Conservation (phyloP, 2,888 invertebrate genomes). For the Cheilosia pagana region DNA sequence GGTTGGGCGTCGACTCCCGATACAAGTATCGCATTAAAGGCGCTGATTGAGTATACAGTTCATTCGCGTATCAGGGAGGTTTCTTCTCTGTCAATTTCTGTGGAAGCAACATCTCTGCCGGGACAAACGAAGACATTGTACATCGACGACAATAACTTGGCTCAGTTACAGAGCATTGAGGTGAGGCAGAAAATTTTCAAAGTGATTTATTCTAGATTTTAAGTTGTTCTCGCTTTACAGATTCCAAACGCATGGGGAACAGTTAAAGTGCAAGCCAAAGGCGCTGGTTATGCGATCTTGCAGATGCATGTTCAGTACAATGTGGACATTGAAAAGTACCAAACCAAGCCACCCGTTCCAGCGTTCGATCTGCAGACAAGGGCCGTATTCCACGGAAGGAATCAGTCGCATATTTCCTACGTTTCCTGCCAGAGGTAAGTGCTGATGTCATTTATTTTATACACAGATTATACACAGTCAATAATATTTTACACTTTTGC, state of each 20-base stretch:
- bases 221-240: slow-evolving; percentile 82
- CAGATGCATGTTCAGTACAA: slow-evolving; percentile 97
- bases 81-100: slow-evolving; percentile 89
- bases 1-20: slow-evolving; percentile 96
- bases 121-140: slow-evolving; percentile 87
- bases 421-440: slow-evolving; percentile 92
- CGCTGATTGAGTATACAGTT: slow-evolving; percentile 94
- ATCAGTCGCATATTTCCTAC: slow-evolving; percentile 96
- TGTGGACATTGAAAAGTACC: slow-evolving; percentile 92
- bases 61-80: slow-evolving; percentile 94
- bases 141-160: slow-evolving; percentile 91
- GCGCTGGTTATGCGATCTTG: slow-evolving; percentile 96
- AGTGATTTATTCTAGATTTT: neutral
- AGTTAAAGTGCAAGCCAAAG: slow-evolving; percentile 95
- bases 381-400: slow-evolving; percentile 92
- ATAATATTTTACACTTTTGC: slow-evolving; percentile 48
- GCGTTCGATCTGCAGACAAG: slow-evolving; percentile 92
- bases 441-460: neutral
- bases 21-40: slow-evolving; percentile 94
- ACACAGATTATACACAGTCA: neutral
- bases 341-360: slow-evolving; percentile 91
- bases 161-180: slow-evolving; percentile 90
- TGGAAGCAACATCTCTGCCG: slow-evolving; percentile 92
- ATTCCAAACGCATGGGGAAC: slow-evolving; percentile 97
- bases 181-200: slow-evolving; percentile 82